A percentile compares a stretch with the other conserved stretches of the same genome.
Evolutionary conservation across 1,140 invertebrate genomes (phyloP).

Genomic region (Meloidogyne hapla): DNA sequence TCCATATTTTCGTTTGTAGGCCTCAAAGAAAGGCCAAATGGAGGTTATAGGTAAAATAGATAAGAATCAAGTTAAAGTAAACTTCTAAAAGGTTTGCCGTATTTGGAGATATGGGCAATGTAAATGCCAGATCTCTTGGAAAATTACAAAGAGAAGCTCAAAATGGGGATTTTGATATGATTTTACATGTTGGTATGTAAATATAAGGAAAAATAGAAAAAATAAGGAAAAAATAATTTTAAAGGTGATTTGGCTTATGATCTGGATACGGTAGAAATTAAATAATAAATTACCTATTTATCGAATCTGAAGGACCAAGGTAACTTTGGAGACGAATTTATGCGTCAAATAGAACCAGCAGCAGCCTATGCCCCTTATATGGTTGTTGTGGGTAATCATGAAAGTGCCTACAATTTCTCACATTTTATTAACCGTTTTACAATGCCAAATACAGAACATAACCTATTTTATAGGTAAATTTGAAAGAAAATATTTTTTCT

Average conservation of each 20-base stretch:
- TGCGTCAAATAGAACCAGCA: constrained; percentile 81
- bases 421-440: constrained; percentile 51
- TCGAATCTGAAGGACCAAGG: constrained; percentile 32
- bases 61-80: no score
- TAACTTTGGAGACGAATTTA: constrained; percentile 81
- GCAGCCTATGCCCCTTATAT: constrained; percentile 86
- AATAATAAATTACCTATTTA: neutral
- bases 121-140: constrained; percentile 67
- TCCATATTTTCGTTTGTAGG: constrained; percentile 65
- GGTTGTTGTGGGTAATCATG: constrained; percentile 79
- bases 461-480: constrained; percentile 60
- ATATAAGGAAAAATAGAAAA: neutral
- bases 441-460: constrained; percentile 49
- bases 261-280: constrained; percentile 66
- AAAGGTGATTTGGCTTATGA: constrained; percentile 51
- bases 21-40: constrained; percentile 61
- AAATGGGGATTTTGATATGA: constrained; percentile 66
- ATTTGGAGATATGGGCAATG: constrained; percentile 69
- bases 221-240: neutral
- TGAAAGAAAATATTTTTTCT: neutral
- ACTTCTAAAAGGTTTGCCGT: constrained; percentile 64
- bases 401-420: constrained; percentile 42
- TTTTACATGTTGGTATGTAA: constrained; percentile 67
- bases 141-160: constrained; percentile 65
- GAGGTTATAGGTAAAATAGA: constrained; percentile 63